Evolutionary conservation across 2,797 vertebrate genomes (phyloP).

Genomic region (Naso thynnoides): DNA sequence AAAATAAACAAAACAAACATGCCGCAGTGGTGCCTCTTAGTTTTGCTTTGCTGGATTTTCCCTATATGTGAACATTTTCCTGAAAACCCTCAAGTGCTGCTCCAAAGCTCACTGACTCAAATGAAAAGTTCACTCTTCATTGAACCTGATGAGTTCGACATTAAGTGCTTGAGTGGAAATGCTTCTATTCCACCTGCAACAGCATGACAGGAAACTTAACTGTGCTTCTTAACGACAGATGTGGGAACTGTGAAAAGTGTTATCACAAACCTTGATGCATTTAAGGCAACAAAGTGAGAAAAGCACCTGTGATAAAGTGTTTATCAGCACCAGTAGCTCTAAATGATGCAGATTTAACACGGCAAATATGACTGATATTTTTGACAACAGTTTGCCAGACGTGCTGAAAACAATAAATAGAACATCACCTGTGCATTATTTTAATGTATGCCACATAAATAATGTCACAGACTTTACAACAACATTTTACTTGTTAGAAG

Average conservation of each 20-base stretch:
- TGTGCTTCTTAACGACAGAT: background rate
- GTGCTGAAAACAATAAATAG: no score
- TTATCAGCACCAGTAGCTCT: background rate
- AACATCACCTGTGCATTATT: no score
- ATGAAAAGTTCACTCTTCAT: conserved; percentile 9
- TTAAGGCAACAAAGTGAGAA: background rate
- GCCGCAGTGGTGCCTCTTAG: conserved; percentile 1
- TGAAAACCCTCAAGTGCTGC: background rate
- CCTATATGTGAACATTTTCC: conserved; percentile 10
- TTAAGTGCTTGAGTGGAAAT: background rate
- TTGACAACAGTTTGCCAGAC: background rate
- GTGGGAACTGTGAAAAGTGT: background rate
- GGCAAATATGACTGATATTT: background rate
- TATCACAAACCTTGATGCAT: background rate
- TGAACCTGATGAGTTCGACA: background rate
- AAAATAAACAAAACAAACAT: conserved; percentile 54
- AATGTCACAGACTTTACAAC: background rate
- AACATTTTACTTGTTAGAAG: background rate
- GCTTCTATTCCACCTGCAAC: background rate
- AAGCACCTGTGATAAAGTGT: background rate
- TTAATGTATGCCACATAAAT: background rate
- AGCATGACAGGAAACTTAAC: background rate
- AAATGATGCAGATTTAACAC: background rate
- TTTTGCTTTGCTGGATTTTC: background rate
- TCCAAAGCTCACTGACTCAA: conserved; percentile 7